Conservation (phyloP, 2,888 invertebrate genomes). For the Baronia brevicornis region DNA sequence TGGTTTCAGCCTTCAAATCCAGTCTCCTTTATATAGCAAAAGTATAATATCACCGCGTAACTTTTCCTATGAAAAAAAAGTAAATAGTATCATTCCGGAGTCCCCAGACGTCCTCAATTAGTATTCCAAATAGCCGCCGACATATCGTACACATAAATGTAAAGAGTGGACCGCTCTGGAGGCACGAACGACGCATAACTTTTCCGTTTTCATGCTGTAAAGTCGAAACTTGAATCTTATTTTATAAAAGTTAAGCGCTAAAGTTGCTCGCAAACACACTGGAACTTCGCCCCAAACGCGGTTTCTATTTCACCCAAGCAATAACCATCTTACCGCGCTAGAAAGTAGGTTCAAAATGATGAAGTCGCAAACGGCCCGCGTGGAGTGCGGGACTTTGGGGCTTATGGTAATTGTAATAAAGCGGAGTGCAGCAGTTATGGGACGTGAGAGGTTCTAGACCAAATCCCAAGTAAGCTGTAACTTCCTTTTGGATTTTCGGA, state of each 20-base stretch:
- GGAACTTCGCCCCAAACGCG: conserved; percentile 56
- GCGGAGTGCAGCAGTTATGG: conserved; percentile 76
- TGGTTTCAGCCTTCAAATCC: conserved; percentile 17
- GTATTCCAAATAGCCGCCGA: conserved; percentile 72
- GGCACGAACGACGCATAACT: conserved; percentile 68
- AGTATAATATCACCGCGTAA: conserved; percentile 18
- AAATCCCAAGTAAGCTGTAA: conserved; percentile 77
- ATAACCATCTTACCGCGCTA: conserved; percentile 68
- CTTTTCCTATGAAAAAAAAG: conserved; percentile 27
- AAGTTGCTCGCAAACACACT: conserved; percentile 47
- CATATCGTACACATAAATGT: conserved; percentile 73
- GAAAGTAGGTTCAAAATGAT: conserved; percentile 74
- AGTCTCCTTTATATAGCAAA: conserved; percentile 22
- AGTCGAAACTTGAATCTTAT: conserved; percentile 56
- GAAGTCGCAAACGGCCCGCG: conserved; percentile 50
- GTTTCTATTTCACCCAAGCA: conserved; percentile 72
- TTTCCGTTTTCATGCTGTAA: conserved; percentile 20
- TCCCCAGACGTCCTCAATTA: conserved; percentile 62
- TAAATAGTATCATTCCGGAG: conserved; percentile 48
- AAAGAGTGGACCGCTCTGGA: conserved; percentile 69
- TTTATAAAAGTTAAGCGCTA: conserved; percentile 48
- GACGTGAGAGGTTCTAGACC: conserved; percentile 76
- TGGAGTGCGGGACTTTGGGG: conserved; percentile 75
- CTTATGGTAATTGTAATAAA: conserved; percentile 77
- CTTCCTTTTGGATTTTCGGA: conserved; percentile 78